Evolutionary conservation across 2,113 vertebrate species (phyloP), one percentile per base, ranked within the genome.

Genomic region (Pterocles orientalis): DNA sequence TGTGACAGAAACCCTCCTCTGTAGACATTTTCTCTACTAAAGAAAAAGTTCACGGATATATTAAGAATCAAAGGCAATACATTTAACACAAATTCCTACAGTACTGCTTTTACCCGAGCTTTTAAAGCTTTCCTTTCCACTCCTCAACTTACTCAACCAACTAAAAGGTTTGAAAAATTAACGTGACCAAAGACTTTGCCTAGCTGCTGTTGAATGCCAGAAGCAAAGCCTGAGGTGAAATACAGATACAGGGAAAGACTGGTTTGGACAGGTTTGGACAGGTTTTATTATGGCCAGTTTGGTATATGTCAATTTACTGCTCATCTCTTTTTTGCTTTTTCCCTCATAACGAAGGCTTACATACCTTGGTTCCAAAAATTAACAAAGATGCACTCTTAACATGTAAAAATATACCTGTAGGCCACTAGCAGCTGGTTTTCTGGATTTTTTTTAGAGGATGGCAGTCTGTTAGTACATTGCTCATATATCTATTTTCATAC

Each of bases 211-310:
- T 88, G 60, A 95, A 88, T 56, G 69, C 78, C 65, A 84, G 61
- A 95, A 95, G 91, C 91, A 94, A 96, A 93, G 72, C 88, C 82
- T 64, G 58, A 81, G 75, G 87, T 90, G 48, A 81, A 92, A 92
- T 45, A 94, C 14, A 95, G 70, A 69, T 23, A 82, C 14, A 72
- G 31, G 29, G 45, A 82, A 83, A 92, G 34, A 87, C 41, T 77
- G 69, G 33, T 82, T 69, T 92, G 87, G 72, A 94, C 47, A 93
- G 69, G 33, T 82, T 69, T 92, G 87, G 72, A 94, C 47, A 93
- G 92, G 33, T 18, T 84, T 86, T 78, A 48, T 60, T 80, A 73
- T 51, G 41, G 43, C 33, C 61, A 51, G 47, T 61, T 73, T 68
- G 28, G 41, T 62, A 23, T 64, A 69, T 26, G 41, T 85, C 77